Evolutionary conservation across 2,113 vertebrate species (phyloP).

Genomic region (Ornithorhynchus anatinus): DNA sequence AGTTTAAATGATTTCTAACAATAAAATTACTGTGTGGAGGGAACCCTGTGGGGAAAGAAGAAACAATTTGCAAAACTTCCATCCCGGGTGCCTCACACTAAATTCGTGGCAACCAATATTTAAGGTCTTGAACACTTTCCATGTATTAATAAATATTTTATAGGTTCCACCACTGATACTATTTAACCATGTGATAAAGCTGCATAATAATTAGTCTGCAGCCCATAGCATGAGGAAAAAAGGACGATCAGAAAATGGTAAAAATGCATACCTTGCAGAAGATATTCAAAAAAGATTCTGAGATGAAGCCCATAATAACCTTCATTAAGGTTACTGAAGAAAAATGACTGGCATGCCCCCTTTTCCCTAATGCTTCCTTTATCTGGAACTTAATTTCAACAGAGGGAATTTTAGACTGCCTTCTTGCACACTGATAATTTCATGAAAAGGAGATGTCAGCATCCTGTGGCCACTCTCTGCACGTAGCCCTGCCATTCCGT

Average conservation of each 20-base stretch:
- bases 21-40: conserved; percentile 3
- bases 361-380: conserved; percentile 37
- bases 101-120: conserved; percentile 36
- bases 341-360: conserved; percentile 27
- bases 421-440: conserved; percentile 11
- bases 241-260: conserved; percentile 1
- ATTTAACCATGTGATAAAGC: conserved; percentile 56
- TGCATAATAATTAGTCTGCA: conserved; percentile 49
- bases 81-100: conserved; percentile 15
- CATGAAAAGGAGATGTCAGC: conserved; percentile 21
- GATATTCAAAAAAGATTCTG: conserved; percentile 23
- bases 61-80: background rate
- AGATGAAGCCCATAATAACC: conserved; percentile 42
- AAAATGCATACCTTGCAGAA: conserved; percentile 23
- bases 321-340: conserved; percentile 52
- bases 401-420: conserved; percentile 43
- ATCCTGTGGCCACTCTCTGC: background rate
- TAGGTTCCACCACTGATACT: conserved; percentile 39
- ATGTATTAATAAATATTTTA: conserved; percentile 68
- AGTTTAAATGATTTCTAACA: conserved; percentile 30
- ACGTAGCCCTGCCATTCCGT: background rate
- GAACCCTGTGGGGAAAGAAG: conserved; percentile 7
- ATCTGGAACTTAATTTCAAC: conserved; percentile 42
- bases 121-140: conserved; percentile 44
- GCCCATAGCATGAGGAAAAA: conserved; percentile 13